Evolutionary conservation across 2,113 vertebrate genomes (phyloP).

Genomic region (Atherinomorus stipes): DNA sequence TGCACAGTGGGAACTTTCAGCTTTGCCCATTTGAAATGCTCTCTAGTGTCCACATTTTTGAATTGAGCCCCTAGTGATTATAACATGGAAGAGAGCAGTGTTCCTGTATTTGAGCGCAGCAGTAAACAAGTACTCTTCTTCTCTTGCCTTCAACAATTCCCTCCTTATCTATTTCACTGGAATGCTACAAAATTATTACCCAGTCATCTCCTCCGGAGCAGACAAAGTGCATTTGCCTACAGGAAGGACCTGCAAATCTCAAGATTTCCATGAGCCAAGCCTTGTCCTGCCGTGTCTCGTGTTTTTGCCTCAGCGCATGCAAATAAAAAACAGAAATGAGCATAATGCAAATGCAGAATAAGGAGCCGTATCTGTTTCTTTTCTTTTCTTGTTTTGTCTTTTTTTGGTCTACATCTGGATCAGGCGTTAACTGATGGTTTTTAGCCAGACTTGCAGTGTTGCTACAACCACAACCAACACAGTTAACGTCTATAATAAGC

Average conservation of each 20-base stretch:
- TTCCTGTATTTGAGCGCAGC: slow-evolving; percentile 22
- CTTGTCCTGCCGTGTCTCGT: not conserved
- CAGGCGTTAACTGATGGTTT: not conserved
- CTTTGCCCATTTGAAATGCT: slow-evolving; percentile 11
- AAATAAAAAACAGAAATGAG: not conserved
- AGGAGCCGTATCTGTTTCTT: not conserved
- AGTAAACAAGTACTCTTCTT: slow-evolving; percentile 26
- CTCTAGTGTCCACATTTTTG: slow-evolving; percentile 13
- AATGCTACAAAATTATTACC: slow-evolving; percentile 18
- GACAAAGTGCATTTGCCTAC: not conserved
- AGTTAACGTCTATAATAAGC: not conserved
- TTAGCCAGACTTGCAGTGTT: not conserved
- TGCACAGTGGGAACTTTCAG: slow-evolving; percentile 47
- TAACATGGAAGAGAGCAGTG: slow-evolving; percentile 14
- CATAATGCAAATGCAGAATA: slow-evolving; percentile 1
- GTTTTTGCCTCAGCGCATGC: not conserved
- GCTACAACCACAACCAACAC: not conserved
- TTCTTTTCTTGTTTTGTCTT: not conserved
- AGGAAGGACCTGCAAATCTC: not conserved
- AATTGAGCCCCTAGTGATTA: slow-evolving; percentile 9
- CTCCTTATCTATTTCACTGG: slow-evolving; percentile 30
- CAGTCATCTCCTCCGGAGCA: not conserved
- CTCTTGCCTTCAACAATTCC: slow-evolving; percentile 12
- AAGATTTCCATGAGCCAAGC: not conserved
- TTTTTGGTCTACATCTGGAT: not conserved